Evolutionary conservation across 2,888 invertebrate genomes (phyloP).

Genomic region (Dyspetes luteomarginatus): DNA sequence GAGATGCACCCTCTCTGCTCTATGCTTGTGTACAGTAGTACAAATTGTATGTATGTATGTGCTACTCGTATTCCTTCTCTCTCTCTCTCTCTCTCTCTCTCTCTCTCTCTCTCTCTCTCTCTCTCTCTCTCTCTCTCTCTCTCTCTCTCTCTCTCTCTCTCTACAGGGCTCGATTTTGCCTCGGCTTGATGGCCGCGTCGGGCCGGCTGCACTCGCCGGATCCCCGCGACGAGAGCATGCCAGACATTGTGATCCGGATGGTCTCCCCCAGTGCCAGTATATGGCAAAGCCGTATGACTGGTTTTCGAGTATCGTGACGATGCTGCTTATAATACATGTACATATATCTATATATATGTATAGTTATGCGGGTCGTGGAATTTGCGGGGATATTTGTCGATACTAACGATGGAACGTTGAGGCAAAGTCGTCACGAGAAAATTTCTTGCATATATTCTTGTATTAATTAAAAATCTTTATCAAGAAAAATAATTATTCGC

Average conservation of each 20-base stretch:
- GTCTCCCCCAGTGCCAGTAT: conserved; percentile 56
- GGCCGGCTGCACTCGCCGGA: conserved; percentile 54
- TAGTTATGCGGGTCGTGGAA: conserved; percentile 30
- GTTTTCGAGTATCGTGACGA: conserved; percentile 68
- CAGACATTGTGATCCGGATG: conserved; percentile 75
- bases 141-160: background rate
- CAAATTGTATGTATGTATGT: background rate
- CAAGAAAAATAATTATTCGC: background rate
- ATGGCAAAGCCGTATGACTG: conserved; percentile 74
- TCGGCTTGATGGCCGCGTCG: conserved; percentile 34
- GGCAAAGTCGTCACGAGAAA: no score
- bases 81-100: background rate
- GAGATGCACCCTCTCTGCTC: background rate
- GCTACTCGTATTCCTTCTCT: background rate
- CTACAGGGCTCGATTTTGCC: conserved; percentile 7
- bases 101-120: background rate
- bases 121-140: background rate
- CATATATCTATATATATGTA: conserved; percentile 8
- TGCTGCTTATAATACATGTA: conserved; percentile 15
- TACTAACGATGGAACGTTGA: background rate
- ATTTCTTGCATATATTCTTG: no score
- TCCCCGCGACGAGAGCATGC: conserved; percentile 65
- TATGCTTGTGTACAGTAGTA: background rate
- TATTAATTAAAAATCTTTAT: background rate
- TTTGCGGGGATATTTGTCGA: conserved; percentile 18